phyloP scores from a whole-genome alignment of 2,888 invertebrate genomes.

The Ametastegia equiseti region DNA sequence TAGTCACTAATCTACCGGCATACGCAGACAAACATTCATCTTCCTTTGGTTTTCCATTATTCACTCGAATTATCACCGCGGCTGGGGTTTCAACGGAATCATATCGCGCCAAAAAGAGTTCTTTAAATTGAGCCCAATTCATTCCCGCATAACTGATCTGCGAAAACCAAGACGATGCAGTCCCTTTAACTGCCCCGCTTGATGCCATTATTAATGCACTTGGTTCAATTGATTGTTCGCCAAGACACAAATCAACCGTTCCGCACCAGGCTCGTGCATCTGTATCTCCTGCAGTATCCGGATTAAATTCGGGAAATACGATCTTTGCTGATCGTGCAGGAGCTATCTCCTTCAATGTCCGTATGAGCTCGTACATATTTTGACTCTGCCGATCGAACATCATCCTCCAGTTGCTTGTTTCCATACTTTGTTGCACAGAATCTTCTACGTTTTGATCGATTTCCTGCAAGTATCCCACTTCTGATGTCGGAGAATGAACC shows the following conservation, averaged over 20 bases:
- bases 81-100: constrained; percentile 48
- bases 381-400: not conserved
- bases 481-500: constrained; percentile 16
- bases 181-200: constrained; percentile 48
- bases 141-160: constrained; percentile 48
- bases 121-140: constrained; percentile 51
- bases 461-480: constrained; percentile 10
- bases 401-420: not conserved
- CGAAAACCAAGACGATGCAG: constrained; percentile 34
- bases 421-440: not conserved
- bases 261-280: constrained; percentile 30
- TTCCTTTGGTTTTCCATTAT: constrained; percentile 46
- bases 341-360: not conserved
- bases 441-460: not conserved
- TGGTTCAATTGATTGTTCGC: constrained; percentile 43
- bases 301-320: constrained; percentile 34
- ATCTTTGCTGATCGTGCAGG: not conserved
- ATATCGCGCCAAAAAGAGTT: constrained; percentile 48
- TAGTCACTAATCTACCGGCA: constrained; percentile 39
- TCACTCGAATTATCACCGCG: constrained; percentile 45
- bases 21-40: constrained; percentile 50
- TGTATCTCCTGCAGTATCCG: constrained; percentile 3
- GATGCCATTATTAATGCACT: constrained; percentile 47
- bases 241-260: constrained; percentile 48
- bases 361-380: not conserved